Evolutionary conservation across 2,797 vertebrate genomes (phyloP).

Genomic region (Crenuchus spilurus): DNA sequence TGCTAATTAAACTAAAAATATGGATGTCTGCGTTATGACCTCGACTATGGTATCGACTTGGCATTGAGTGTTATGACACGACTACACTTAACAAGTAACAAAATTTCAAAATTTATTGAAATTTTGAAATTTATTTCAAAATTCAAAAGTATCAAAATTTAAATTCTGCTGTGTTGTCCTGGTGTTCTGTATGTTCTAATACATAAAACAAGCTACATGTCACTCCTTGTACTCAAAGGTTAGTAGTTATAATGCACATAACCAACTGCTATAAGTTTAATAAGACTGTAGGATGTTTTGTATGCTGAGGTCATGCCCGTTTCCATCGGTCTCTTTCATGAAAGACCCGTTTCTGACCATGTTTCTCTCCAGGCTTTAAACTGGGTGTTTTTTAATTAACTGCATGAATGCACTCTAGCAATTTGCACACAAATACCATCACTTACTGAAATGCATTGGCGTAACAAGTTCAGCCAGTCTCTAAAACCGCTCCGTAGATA

Average conservation of each 20-base stretch:
- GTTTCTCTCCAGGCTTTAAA: constrained; percentile 33
- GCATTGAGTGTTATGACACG: no score
- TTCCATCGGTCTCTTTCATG: not conserved
- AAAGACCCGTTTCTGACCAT: constrained; percentile 29
- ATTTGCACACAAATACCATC: not conserved
- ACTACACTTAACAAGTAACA: no score
- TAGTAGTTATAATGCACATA: no score
- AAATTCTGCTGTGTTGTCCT: no score
- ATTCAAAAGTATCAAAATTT: no score
- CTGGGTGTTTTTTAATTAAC: constrained; percentile 19
- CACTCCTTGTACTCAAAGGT: not conserved
- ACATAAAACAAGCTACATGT: not conserved
- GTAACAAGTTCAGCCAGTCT: not conserved
- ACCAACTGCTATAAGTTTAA: no score
- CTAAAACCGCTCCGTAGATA: not conserved
- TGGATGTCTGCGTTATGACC: no score
- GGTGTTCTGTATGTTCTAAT: not conserved
- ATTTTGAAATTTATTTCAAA: no score
- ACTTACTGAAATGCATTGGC: not conserved
- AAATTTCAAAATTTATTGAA: no score
- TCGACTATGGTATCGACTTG: no score
- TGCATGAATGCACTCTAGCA: not conserved
- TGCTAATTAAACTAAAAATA: no score
- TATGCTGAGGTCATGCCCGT: not conserved
- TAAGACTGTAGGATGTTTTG: not conserved